A percentile compares a stretch with the other conserved stretches of the same genome.
These are phyloP conservation scores for Buteo buteo DNA, from an alignment of 2,113 vertebrate species.

Conservation along the genomic window DNA sequence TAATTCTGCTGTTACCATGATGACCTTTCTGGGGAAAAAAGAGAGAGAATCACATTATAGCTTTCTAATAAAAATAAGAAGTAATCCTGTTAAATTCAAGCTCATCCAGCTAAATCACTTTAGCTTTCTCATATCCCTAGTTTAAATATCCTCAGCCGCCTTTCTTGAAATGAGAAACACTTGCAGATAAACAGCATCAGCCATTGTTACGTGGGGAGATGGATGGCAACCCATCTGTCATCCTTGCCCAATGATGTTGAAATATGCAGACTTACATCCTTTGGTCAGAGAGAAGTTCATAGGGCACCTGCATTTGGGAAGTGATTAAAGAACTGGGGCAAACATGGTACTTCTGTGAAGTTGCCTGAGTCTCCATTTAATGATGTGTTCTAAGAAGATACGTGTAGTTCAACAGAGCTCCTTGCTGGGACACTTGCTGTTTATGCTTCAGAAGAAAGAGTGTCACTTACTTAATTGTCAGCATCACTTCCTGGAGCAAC, in stretches of 20 bases:
- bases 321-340: not conserved
- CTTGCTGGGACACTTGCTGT: not conserved
- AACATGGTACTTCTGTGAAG: not conserved
- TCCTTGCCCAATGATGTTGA: not conserved
- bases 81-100: conserved; percentile 59
- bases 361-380: not conserved
- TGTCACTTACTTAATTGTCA: not conserved
- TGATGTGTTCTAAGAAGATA: not conserved
- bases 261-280: not conserved
- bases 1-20: not conserved
- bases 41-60: not conserved
- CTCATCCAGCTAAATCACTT: conserved; percentile 52
- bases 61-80: conserved; percentile 59
- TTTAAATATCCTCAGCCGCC: not conserved
- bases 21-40: not conserved
- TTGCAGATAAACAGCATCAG: not conserved
- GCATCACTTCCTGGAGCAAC: conserved; percentile 23
- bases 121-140: not conserved
- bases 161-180: not conserved
- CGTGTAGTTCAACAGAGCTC: not conserved
- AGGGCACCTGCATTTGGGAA: not conserved
- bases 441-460: not conserved
- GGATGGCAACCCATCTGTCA: not conserved
- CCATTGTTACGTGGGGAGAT: not conserved
- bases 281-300: not conserved